Evolutionary conservation across 2,797 vertebrate genomes (phyloP).

Genomic region (Oryzias dopingdopingensis): DNA sequence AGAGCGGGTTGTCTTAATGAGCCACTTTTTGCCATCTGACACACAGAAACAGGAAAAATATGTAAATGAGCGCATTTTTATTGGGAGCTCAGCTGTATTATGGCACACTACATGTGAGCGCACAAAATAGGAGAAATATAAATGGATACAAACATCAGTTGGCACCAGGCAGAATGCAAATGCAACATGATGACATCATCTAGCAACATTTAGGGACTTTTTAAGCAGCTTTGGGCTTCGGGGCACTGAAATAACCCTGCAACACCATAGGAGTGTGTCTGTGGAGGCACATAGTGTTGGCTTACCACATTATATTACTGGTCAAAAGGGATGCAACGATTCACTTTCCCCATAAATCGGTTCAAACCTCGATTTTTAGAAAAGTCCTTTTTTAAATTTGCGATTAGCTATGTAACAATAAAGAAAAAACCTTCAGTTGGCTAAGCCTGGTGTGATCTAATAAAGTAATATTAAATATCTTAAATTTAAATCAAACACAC

Average conservation of each 20-base stretch:
- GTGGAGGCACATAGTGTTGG: background rate
- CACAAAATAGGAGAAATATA: conserved; percentile 3
- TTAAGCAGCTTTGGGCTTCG: conserved; percentile 2
- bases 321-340: no score
- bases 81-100: conserved; percentile 13
- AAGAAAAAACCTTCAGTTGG: no score
- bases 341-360: no score
- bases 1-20: conserved; percentile 3
- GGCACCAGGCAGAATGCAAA: conserved; percentile 13
- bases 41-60: conserved; percentile 15
- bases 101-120: conserved; percentile 1
- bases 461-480: no score
- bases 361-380: no score
- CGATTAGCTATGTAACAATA: no score
- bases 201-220: conserved; percentile 13
- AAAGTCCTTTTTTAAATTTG: no score
- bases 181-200: conserved; percentile 18
- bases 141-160: background rate
- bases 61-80: conserved; percentile 21
- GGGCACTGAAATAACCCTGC: conserved; percentile 2
- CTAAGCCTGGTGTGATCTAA: no score
- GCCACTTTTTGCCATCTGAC: conserved; percentile 4
- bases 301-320: background rate
- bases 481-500: no score
- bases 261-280: background rate